These are phyloP conservation scores for Cynocephalus volans DNA, from an alignment of 2,113 vertebrate species.

Conservation along the genomic window DNA sequence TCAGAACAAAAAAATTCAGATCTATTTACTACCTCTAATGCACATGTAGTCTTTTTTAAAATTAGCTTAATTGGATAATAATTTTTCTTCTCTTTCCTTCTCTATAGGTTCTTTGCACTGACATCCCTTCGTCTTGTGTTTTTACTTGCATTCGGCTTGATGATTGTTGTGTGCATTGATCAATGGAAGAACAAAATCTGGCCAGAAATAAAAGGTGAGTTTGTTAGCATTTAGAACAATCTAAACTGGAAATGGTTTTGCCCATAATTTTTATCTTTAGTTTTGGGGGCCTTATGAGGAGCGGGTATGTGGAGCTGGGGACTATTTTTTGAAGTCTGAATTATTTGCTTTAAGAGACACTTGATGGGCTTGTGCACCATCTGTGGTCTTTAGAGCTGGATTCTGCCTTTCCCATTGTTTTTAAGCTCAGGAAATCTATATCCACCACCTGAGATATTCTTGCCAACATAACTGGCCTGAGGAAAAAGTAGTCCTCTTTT, in stretches of 20 bases:
- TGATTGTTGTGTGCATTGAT: slow-evolving; percentile 93
- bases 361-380: not conserved
- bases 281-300: not conserved
- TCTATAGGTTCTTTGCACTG: slow-evolving; percentile 95
- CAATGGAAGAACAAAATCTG: slow-evolving; percentile 96
- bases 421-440: not conserved
- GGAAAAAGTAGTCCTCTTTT: slow-evolving; percentile 5
- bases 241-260: slow-evolving; percentile 6
- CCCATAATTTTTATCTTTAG: slow-evolving; percentile 17
- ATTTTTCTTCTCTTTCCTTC: slow-evolving; percentile 5
- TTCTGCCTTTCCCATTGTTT: not conserved
- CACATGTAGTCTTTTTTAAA: not conserved
- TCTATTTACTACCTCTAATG: not conserved
- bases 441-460: not conserved
- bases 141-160: slow-evolving; percentile 91
- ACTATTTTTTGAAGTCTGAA: not conserved
- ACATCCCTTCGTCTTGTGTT: slow-evolving; percentile 95
- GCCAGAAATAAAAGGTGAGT: slow-evolving; percentile 94
- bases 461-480: not conserved
- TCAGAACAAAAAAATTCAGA: not conserved
- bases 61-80: not conserved
- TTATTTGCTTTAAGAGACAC: slow-evolving; percentile 39
- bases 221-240: not conserved
- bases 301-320: not conserved
- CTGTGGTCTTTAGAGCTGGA: not conserved